Conservation (phyloP, 2,888 invertebrate genomes). For the Cryptocephalus moraei region DNA sequence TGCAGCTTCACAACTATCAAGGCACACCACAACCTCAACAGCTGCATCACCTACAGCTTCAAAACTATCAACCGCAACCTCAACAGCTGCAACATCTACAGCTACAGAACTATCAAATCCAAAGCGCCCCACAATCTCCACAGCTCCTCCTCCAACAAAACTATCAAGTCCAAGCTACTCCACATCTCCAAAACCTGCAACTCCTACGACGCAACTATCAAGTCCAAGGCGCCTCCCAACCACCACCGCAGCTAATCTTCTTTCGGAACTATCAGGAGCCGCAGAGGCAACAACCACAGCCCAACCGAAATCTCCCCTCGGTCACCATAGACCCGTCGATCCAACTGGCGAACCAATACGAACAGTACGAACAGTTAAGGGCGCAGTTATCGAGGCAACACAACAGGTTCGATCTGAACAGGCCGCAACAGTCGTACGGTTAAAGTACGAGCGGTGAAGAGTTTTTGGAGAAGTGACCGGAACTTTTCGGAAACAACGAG, state of each 20-base stretch:
- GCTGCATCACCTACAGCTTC: conserved; percentile 3
- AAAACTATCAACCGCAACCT: conserved; percentile 4
- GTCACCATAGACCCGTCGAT: no score
- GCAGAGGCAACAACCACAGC: no score
- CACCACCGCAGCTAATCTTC: no score
- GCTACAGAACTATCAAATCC: no score
- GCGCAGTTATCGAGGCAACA: conserved; percentile 26
- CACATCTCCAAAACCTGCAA: no score
- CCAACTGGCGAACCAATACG: conserved; percentile 1
- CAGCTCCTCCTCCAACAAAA: not conserved
- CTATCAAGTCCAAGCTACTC: conserved; percentile 1
- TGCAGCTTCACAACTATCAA: conserved; percentile 4
- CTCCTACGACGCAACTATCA: no score
- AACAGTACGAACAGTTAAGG: conserved; percentile 19
- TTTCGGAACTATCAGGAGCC: no score
- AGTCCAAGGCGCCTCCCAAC: no score
- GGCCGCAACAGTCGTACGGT: conserved; percentile 18
- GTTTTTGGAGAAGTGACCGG: no score
- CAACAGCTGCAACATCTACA: conserved; percentile 3
- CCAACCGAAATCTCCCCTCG: no score
- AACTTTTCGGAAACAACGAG: no score
- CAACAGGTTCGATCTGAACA: conserved; percentile 27
- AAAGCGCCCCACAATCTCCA: not conserved
- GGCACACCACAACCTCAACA: conserved; percentile 5
- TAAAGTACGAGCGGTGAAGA: no score